Conservation (phyloP, 2,113 vertebrate genomes). For the Tricholaema leucomelas region DNA sequence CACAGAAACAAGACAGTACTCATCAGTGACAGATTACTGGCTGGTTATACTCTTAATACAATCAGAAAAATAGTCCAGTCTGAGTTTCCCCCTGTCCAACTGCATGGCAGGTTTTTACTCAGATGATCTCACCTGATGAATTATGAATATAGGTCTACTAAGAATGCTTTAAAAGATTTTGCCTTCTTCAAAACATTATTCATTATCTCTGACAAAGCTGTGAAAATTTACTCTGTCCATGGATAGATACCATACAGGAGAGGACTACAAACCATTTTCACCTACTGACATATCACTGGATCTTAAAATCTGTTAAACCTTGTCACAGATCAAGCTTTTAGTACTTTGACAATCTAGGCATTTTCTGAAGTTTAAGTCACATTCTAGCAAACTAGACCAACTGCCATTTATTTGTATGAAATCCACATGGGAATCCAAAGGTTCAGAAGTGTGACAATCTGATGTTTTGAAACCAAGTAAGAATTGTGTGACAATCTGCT, state of each 20-base stretch:
- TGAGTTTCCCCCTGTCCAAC: neutral
- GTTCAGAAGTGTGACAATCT: neutral
- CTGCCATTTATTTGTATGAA: neutral
- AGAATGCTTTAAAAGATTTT: neutral
- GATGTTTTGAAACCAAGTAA: neutral
- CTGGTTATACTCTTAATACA: neutral
- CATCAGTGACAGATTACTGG: neutral
- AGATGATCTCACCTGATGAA: neutral
- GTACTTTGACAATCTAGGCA: neutral
- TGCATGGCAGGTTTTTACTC: fast-evolving
- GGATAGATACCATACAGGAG: neutral
- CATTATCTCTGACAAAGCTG: neutral
- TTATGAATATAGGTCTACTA: neutral
- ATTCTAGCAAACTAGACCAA: neutral
- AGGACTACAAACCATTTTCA: neutral
- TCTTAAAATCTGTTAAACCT: neutral
- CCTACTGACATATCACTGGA: neutral
- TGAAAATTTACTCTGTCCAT: neutral
- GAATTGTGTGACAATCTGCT: neutral
- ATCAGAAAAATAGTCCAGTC: neutral
- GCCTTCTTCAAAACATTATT: neutral
- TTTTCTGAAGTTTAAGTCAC: neutral
- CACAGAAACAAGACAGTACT: neutral
- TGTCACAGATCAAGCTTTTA: neutral
- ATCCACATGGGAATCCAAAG: neutral